Base-by-base conservation (phyloP, 2,888 invertebrate species). In the Rhorus exstirpatorius region DNA sequence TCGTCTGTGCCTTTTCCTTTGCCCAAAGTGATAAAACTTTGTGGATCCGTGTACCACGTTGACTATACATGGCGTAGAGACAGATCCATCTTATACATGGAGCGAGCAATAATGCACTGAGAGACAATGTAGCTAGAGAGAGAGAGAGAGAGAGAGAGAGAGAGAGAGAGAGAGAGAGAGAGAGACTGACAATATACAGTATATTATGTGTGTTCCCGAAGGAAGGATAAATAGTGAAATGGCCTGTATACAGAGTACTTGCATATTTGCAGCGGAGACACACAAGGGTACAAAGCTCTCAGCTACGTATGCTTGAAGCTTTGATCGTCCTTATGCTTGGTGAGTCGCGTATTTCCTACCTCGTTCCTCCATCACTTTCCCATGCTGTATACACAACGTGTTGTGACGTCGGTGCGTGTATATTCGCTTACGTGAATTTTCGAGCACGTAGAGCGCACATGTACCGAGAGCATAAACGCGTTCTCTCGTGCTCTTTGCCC, bases 241-340 rank as follows among this genome's bases (percentile, higher is more conserved):
- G 35, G 3, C 51, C 38, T 55, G 65, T 77, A 68, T 83, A 77
- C 79, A n/a, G 63, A 68, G 67, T 75, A 74, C 77, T 63, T 74
- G 82, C 58, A 79, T 82, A 80, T 83, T 85, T 85, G 83, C 78
- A 81, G 61, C 67, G 38, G 44, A 70, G 83, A 61, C 77, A 82
- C 55, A 74, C 72, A 71, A 44, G 71, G 14, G n/a, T 58, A 65
- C 80, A 76, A 81, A 81, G 80, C 80, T 76, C 41, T 71, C 65
- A 71, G 70, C 46, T 75, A 79, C 71, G 79, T 80, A 80, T 44
- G 26, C 19, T 46, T 46, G 75, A 72, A 79, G 83, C 83, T 83
- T 84, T 84, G 84, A 84, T 83, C 81, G 81, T 84, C 71, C 46
- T 71, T 19, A 26, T 14, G 65, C 70, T 83, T 63, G 71, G 51